Base-by-base conservation (phyloP, 2,113 vertebrate genomes). In the Zosterops japonicus region DNA sequence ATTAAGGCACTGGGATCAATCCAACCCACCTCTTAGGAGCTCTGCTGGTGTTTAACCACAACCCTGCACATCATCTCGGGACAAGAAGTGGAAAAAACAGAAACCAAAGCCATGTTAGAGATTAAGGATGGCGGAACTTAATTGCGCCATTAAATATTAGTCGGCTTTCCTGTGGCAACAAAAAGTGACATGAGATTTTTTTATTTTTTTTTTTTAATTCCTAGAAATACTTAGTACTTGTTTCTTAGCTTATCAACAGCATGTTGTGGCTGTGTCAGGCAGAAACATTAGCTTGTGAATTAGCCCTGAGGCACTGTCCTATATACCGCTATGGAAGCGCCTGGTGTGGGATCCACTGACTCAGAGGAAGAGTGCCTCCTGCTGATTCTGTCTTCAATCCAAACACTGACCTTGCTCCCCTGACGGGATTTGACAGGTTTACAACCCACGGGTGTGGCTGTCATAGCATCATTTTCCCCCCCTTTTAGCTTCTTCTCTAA, bases 311-410 rank as follows among this genome's bases (percentile, higher is more conserved):
- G 95, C 95, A 39, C 68, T 92, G 88, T 96, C 95, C 94, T 97
- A 96, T 93, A 96, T 96, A 90, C 27, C 0, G 31, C 93, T 83
- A n/a, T 63, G 33, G 64, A 83, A 86, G 92, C 2, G 44, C 75
- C 14, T 57, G 92, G 93, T 93, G 94, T 90, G 60, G 92, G 95
- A 93, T 95, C 95, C 88, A 76, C 94, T 94, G 94, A 75, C 93
- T 96, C 93, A 96, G 94, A 96, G 93, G 94, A 94, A 93, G 88
- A 96, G 95, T 96, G 95, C 90, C 92, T 97, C 96, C 95, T 97
- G 84, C 95, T 96, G 95, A 96, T 96, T 64, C 95, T 68, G 41
- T 44, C 95, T 93, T 83, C 92, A 83, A 94, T 92, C 94, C 93
- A 82, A 50, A 57, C 56, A 61, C 50, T 63, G 80, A 94, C 92